These are phyloP conservation scores for Trinorchestia longiramus DNA, from an alignment of 1,140 invertebrate genomes.

Conservation along the genomic window DNA sequence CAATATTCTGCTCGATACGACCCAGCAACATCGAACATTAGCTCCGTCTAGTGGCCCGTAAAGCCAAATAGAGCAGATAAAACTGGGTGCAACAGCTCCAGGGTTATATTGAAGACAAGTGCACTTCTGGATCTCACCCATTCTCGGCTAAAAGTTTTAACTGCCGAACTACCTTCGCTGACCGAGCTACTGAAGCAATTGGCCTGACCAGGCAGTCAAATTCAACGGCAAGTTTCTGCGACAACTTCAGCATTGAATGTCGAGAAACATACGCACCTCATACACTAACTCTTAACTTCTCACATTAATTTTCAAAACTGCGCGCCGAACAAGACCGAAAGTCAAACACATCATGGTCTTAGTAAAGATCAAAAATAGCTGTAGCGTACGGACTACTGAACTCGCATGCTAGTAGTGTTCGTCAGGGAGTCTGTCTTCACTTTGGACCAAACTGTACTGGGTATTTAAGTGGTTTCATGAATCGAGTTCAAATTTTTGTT, in stretches of 20 bases:
- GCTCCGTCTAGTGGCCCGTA: slow-evolving; percentile 40
- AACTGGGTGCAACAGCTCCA: slow-evolving; percentile 10
- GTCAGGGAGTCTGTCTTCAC: not conserved
- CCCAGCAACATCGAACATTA: slow-evolving; percentile 48
- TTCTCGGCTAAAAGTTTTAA: slow-evolving; percentile 49
- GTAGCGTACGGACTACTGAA: not conserved
- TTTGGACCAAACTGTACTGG: not conserved
- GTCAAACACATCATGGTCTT: not conserved
- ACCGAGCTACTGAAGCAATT: not conserved
- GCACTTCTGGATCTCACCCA: slow-evolving; percentile 46
- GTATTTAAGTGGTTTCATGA: not conserved
- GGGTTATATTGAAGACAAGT: slow-evolving; percentile 46
- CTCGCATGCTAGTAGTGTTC: not conserved
- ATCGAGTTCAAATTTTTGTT: not conserved
- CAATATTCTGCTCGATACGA: slow-evolving; percentile 52
- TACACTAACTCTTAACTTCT: slow-evolving; percentile 9
- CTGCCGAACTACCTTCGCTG: slow-evolving; percentile 13
- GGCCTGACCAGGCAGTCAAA: not conserved
- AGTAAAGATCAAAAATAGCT: slow-evolving; percentile 9
- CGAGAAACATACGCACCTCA: not conserved
- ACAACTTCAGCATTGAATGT: slow-evolving; percentile 1
- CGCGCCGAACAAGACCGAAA: not conserved
- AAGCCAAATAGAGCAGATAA: slow-evolving; percentile 55
- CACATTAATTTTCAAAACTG: not conserved
- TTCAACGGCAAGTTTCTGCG: not conserved